Evolutionary conservation across 2,797 vertebrate species (phyloP).

Genomic region (Dryobates pubescens): DNA sequence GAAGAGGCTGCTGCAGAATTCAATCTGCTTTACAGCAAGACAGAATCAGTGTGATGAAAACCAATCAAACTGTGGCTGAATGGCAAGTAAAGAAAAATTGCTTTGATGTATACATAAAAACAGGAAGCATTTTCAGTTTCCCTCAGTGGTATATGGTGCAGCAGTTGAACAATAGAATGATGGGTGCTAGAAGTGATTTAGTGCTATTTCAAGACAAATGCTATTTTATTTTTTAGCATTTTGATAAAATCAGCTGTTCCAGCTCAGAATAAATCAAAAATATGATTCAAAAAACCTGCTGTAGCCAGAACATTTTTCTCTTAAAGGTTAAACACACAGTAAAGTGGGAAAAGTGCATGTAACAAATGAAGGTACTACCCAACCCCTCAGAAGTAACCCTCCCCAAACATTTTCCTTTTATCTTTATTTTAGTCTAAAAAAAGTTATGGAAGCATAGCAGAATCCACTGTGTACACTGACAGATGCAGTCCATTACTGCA

Average conservation of each 20-base stretch:
- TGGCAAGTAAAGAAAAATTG: conserved; percentile 28
- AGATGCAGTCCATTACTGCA: background rate
- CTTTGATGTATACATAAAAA: conserved; percentile 15
- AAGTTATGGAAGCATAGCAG: background rate
- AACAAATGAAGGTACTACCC: background rate
- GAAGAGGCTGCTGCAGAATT: background rate
- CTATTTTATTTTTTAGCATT: background rate
- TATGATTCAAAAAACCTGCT: conserved; percentile 1
- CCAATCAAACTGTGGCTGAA: background rate
- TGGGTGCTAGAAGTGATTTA: conserved; percentile 14
- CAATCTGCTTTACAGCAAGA: background rate
- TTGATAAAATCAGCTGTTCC: background rate
- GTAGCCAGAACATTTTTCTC: background rate
- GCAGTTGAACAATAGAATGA: background rate
- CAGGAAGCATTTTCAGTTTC: background rate
- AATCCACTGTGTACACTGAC: background rate
- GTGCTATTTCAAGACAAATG: conserved; percentile 7
- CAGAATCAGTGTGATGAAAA: background rate
- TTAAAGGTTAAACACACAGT: background rate
- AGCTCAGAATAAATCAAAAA: background rate
- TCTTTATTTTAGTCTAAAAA: background rate
- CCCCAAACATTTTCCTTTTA: background rate
- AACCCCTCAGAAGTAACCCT: background rate
- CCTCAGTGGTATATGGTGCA: background rate
- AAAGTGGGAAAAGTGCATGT: background rate